Base-by-base conservation (phyloP, 2,888 invertebrate genomes). In the Tiliacea aurago region DNA sequence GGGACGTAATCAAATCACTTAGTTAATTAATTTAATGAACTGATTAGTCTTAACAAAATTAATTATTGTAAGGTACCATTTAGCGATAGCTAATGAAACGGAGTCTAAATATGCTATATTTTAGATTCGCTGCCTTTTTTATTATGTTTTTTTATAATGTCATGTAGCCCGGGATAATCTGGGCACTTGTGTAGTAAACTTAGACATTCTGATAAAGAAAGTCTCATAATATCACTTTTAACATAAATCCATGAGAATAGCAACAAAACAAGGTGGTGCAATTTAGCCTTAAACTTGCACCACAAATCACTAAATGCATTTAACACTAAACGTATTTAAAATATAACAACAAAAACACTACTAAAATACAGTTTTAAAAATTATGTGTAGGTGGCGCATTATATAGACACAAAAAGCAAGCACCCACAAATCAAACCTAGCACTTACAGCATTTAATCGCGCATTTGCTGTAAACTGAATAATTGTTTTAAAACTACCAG, bases 401-500 rank as follows among this genome's bases (percentile, higher is more conserved):
- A 49, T 28, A 49, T 23, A 47, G 9, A 53, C 11, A 61, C 59
- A 65, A 65, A 59, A 68, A 62, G 61, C 68, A 65, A 70, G 23
- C 41, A 33, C 18, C 1, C 5, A 47, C 11, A 63, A 69, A 59
- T 4, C 56, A 70, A 63, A 63, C 71, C 75, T 70, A 63, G 64
- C 74, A 47, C 58, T 78, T 81, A 81, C 11, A 68, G 59, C 75
- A 64, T 88, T 87, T 85, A 87, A 89, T 84, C 68, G 78, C 76
- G 80, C 78, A 83, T 84, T 65, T 76, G 68, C 70, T 58, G 62
- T 68, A 64, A 70, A 65, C 70, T 73, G 13, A 84, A 86, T 89
- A 88, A 88, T 90, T 89, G 86, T 83, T 87, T 84, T 86, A 83
- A 87, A 88, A 89, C 83, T 80, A 89, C 87, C 55, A 84, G 76